Conservation (phyloP, 2,113 vertebrate genomes). For the Loxodonta africana region DNA sequence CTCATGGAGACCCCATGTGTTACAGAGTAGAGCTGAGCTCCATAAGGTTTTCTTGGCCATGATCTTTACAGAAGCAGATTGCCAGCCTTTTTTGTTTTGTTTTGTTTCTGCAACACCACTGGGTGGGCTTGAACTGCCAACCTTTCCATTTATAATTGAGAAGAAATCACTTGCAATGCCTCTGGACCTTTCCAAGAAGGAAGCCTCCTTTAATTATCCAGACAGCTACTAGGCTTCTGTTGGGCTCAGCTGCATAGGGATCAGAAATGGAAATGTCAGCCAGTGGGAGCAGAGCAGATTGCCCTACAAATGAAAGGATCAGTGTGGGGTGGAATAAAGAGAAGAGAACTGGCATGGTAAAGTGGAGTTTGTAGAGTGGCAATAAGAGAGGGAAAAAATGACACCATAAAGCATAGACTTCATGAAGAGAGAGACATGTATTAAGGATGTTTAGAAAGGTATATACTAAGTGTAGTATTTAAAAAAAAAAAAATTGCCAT, state of each 20-base stretch:
- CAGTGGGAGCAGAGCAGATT: no score
- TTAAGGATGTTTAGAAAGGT: neutral
- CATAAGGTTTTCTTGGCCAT: neutral
- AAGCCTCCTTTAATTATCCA: neutral
- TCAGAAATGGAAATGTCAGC: neutral
- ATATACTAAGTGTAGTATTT: accelerated
- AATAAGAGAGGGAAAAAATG: neutral
- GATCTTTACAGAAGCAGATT: neutral
- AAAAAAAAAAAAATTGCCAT: neutral
- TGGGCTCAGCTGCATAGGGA: no score
- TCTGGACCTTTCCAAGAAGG: neutral
- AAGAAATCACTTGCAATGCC: neutral
- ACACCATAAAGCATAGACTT: neutral
- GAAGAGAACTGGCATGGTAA: neutral
- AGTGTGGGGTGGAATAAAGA: neutral
- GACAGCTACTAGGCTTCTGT: neutral
- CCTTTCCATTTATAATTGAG: neutral
- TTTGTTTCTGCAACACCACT: neutral
- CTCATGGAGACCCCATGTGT: neutral
- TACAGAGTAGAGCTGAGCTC: neutral
- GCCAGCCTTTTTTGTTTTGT: neutral
- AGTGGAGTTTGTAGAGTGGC: no score
- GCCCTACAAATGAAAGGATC: accelerated
- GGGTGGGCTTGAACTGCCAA: neutral
- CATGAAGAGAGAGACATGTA: neutral